Conservation (phyloP, 2,888 invertebrate species). For the Margaritifera margaritifera region DNA sequence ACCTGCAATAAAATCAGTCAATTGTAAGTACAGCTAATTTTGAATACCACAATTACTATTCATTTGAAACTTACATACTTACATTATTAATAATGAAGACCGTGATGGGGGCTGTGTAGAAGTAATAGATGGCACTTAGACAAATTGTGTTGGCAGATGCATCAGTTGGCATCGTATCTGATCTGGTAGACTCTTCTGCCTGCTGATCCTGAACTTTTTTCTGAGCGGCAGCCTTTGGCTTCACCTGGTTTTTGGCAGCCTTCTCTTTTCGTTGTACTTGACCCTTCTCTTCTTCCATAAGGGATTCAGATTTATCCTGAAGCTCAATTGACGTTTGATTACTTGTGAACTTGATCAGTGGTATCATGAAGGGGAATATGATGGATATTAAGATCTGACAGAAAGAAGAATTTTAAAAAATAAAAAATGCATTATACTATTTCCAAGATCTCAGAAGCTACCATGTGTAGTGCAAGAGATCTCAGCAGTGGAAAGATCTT, state of each 20-base stretch:
- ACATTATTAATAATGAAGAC: slow-evolving; percentile 68
- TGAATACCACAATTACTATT: no score
- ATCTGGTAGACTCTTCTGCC: slow-evolving; percentile 29
- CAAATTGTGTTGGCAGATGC: slow-evolving; percentile 45
- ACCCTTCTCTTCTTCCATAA: slow-evolving; percentile 29
- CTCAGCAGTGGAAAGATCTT: no score
- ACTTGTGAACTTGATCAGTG: slow-evolving; percentile 62
- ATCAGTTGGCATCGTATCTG: slow-evolving; percentile 37
- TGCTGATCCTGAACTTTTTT: slow-evolving; percentile 2
- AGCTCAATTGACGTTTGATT: slow-evolving; percentile 32
- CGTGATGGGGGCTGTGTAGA: slow-evolving; percentile 71
- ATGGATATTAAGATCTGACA: slow-evolving; percentile 62
- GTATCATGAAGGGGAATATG: slow-evolving; percentile 60
- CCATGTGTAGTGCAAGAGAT: no score
- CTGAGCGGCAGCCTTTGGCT: slow-evolving; percentile 8
- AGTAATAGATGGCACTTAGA: slow-evolving; percentile 61
- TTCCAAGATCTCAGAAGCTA: no score
- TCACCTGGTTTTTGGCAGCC: slow-evolving; percentile 18
- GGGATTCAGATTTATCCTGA: slow-evolving; percentile 36
- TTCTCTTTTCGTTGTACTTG: slow-evolving; percentile 19
- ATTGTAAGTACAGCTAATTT: no score
- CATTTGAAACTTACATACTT: slow-evolving; percentile 22
- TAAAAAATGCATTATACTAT: no score
- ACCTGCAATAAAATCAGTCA: no score
- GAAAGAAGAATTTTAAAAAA: background rate